A percentile compares a stretch with the other conserved stretches of the same genome.
phyloP scores from a whole-genome alignment of 2,888 invertebrate species.

The Eristalis arbustorum region DNA sequence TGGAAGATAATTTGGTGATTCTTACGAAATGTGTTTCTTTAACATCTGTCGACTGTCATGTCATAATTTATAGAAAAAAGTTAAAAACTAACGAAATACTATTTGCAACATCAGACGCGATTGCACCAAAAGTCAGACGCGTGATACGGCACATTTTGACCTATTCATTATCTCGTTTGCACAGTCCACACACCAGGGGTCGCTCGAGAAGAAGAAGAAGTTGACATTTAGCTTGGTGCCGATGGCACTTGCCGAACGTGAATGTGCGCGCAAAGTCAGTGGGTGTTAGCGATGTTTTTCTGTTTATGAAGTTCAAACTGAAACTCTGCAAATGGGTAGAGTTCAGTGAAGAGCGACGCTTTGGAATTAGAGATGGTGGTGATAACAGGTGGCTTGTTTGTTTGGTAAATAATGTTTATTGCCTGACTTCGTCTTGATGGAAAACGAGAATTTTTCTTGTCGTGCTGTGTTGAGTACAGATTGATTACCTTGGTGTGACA shows the following conservation, averaged over 20 bases:
- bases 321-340: neutral
- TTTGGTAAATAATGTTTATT: too few relatives aligned
- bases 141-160: conserved; percentile 7
- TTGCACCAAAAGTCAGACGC: conserved; percentile 13
- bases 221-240: conserved; percentile 33
- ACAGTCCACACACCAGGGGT: neutral
- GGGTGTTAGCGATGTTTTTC: neutral
- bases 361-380: neutral
- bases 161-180: conserved; percentile 20
- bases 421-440: too few relatives aligned
- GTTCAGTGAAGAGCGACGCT: neutral
- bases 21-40: conserved; percentile 7
- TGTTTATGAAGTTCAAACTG: neutral
- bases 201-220: neutral
- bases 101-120: neutral
- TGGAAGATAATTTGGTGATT: neutral
- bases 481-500: too few relatives aligned
- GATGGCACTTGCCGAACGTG: neutral
- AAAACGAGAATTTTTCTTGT: too few relatives aligned
- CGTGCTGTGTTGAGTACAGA: too few relatives aligned
- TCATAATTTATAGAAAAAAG: conserved; percentile 9
- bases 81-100: neutral
- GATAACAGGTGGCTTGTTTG: too few relatives aligned
- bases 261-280: conserved; percentile 10
- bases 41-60: neutral